Percentiles rank a stretch among this genome's conserved stretches.
These are phyloP conservation scores for Athene cunicularia DNA, from an alignment of 2,113 vertebrate genomes.

Conservation along the genomic window DNA sequence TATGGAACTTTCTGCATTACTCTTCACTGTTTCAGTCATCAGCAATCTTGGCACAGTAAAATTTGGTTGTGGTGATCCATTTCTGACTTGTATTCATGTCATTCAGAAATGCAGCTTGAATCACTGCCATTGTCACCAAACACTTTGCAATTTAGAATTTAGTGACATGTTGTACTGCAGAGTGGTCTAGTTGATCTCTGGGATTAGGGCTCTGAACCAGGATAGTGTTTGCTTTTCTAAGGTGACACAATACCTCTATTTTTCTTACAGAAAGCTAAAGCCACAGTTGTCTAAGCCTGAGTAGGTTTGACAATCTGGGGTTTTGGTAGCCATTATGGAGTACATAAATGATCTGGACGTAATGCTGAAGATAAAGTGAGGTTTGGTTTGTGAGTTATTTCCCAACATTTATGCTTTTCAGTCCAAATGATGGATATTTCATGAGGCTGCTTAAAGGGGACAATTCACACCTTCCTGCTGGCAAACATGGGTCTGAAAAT, in stretches of 20 bases:
- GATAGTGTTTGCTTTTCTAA: neutral
- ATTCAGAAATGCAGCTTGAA: neutral
- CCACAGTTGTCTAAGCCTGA: fast-evolving
- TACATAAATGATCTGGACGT: neutral
- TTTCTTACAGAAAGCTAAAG: neutral
- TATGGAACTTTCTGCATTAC: neutral
- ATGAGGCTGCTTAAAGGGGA: neutral
- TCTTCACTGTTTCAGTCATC: neutral
- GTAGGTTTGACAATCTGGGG: neutral
- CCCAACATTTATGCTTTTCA: neutral
- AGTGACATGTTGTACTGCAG: neutral
- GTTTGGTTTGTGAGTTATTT: neutral
- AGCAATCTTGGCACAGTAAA: neutral
- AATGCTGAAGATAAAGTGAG: neutral
- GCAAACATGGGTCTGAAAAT: neutral
- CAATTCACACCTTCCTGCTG: neutral
- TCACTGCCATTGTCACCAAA: neutral
- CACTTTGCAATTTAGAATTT: neutral
- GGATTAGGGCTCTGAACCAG: neutral
- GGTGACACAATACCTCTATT: neutral
- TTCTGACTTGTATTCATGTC: neutral
- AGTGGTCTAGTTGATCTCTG: neutral
- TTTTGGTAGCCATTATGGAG: neutral
- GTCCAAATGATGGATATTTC: neutral
- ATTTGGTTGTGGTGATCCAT: neutral